These are phyloP conservation scores for Oenanthe melanoleuca DNA, from an alignment of 2,113 vertebrate genomes.

Conservation along the genomic window DNA sequence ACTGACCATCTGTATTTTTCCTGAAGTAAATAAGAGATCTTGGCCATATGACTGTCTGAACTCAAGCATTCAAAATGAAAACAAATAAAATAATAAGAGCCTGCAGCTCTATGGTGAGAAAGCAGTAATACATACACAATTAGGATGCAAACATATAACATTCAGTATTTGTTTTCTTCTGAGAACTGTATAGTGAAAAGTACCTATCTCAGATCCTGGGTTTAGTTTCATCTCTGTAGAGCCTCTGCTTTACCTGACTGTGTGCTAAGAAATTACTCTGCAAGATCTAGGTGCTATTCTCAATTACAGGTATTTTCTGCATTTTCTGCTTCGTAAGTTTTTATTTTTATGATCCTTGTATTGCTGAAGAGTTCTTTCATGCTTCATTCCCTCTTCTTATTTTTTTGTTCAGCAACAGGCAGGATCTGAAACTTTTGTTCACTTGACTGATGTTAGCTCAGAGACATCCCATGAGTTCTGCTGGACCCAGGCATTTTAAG, in stretches of 20 bases:
- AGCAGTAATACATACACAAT: not conserved
- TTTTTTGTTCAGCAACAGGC: not conserved
- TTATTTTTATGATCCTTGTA: not conserved
- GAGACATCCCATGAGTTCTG: not conserved
- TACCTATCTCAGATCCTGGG: not conserved
- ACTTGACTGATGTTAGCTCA: not conserved
- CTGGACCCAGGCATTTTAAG: not conserved
- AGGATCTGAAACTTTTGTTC: not conserved
- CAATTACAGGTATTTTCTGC: not conserved
- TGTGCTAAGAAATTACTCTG: not conserved
- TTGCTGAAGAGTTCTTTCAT: not conserved
- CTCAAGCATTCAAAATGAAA: conserved; percentile 39
- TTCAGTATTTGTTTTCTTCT: conserved; percentile 1
- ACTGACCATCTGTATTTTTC: conserved; percentile 55
- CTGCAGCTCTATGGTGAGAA: not conserved
- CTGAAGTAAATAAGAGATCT: conserved; percentile 60
- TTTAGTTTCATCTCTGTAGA: not conserved
- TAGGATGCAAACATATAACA: conserved; percentile 25
- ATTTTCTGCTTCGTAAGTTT: not conserved
- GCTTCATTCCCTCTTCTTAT: not conserved
- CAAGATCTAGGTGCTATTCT: not conserved
- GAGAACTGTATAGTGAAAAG: not conserved
- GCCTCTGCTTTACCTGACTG: not conserved
- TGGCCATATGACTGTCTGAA: not conserved
- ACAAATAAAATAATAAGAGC: conserved; percentile 3